Evolutionary conservation across 2,797 vertebrate species (phyloP), one percentile per base, ranked within the genome.

Genomic region (Crocidura indochinensis): DNA sequence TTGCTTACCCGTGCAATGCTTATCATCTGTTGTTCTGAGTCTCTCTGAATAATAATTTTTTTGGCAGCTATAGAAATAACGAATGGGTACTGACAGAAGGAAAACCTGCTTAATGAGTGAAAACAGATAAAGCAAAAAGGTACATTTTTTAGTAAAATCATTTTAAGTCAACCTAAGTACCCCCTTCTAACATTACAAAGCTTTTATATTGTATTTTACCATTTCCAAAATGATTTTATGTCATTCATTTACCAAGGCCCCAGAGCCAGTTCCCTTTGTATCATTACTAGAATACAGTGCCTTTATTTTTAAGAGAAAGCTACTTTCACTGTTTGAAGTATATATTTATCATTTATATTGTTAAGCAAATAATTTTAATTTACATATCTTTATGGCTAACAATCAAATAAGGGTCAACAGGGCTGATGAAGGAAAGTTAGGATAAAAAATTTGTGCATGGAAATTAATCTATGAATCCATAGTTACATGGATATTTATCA

Each of bases 1-100:
- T 90, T 81, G 95, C 99, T 99, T 98, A 99, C 99, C 98, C 99
- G 98, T 98, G 99, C 99, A 98, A 99, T 99, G 94, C 98, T 99
- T 98, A 99, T 99, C 99, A 99, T 99, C 97, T 99, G 99, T 86
- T 99, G 99, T 96, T 99, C 99, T 1, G 99, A 99, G 97, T 99
- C 99, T 96, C 98, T 99, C 95, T 99, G 99, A 97, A 99, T 99
- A 98, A 99, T 99, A 95, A 98, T 97, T 97, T 99, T 99, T 97
- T 99, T 99, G 96, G 99, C 99, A 62, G 98, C 98, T 29, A 99
- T 98, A n/a, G 99, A 99, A 94, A 99, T 98, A 98, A 99, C 99
- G 97, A 99, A 99, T 80, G 99, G 99, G 90, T 99, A 99, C 96
- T 99, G 99, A 97, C 99, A 99, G 98, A 99, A 99, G 84, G 99